A percentile compares a stretch with the other conserved stretches of the same genome.
These are phyloP conservation scores for Drosophila nigricruria DNA, from an alignment of 2,888 invertebrate genomes.

Conservation along the genomic window DNA sequence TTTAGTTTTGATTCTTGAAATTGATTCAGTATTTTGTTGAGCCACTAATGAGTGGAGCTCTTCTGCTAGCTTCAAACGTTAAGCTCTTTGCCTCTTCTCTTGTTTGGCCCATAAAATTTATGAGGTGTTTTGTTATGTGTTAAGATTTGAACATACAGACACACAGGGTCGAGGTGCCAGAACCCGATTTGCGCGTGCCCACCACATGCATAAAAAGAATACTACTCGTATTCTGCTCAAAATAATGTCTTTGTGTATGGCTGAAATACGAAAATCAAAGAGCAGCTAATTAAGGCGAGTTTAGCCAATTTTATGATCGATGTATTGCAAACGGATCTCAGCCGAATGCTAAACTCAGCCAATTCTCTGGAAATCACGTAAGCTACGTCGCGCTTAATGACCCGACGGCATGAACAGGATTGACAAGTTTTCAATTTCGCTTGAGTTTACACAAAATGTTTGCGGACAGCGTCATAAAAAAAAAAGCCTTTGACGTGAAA, in stretches of 20 bases:
- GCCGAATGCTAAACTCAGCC: constrained; percentile 26
- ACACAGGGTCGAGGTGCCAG: constrained; percentile 12
- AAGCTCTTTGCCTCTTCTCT: constrained; percentile 32
- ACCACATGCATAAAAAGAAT: constrained; percentile 24
- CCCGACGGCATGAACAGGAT: constrained; percentile 54
- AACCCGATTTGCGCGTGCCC: constrained; percentile 55
- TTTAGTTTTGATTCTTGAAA: constrained; percentile 39
- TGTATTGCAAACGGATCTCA: constrained; percentile 52
- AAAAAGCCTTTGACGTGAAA: constrained; percentile 45
- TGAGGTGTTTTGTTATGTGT: constrained; percentile 77
- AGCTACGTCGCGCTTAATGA: constrained; percentile 45
- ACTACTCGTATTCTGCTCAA: constrained; percentile 7
- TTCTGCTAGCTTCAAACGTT: constrained; percentile 25
- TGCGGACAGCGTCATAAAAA: constrained; percentile 42
- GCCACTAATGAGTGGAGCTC: constrained; percentile 64
- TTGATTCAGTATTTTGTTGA: constrained; percentile 33
- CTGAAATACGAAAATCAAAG: constrained; percentile 45
- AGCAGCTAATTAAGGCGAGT: constrained; percentile 62
- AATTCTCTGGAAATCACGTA: constrained; percentile 60
- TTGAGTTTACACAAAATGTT: constrained; percentile 33
- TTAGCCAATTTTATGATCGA: constrained; percentile 74
- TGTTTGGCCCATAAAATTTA: constrained; percentile 67
- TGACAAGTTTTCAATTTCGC: constrained; percentile 67
- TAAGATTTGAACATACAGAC: constrained; percentile 40
- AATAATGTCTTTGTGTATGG: constrained; percentile 1